Evolutionary conservation across 2,888 invertebrate species (phyloP), one percentile per base, ranked within the genome.

Genomic region (Octonoba sinensis): DNA sequence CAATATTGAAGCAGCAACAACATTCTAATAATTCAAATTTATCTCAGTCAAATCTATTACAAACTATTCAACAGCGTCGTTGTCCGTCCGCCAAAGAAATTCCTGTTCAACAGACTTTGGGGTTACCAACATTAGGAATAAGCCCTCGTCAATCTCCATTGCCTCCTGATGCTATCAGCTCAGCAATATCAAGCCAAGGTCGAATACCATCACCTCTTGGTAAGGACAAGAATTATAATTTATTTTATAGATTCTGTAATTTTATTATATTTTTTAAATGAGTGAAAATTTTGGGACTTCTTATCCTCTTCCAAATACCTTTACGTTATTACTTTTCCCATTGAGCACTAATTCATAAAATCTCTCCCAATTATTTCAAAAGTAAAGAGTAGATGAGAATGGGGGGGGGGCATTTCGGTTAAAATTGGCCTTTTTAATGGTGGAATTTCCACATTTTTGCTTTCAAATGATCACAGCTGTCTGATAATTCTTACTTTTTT

Each of bases 151-250:
- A 83, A 46, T 83, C 83, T 16, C 83, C 83, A 13, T 47, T 82
- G 22, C 82, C 82, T 22, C 27, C 59, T 56, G 82, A 82, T 11
- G 67, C 65, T 20, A 54, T 82, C 36, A 51, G 69, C 15, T 60
- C 82, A 8, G 69, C 73, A 15, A 69, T 78, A 51, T 44, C 66
- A 36, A 73, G 62, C 24, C 83, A 83, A 64, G 83, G 83, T 18
- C 83, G 83, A 54, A 78, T 83, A 71, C 83, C 83, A 18, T 83
- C 83, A 1, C 83, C 83, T 22, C 64, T 83, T n/a, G 83, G 83
- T 83, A 69, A 24, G 57, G 57, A 66, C 24, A 24, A 18, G 11
- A 24, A 22, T 11, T 16, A 8, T 0, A 20, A 13, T 13, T 20
- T n/a, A 16, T 11, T 24, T 59, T n/a, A 18, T 11, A 1, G n/a